A percentile compares a stretch with the other conserved stretches of the same genome.
phyloP scores from a whole-genome alignment of 2,888 invertebrate species.

The Euphydryas editha region DNA sequence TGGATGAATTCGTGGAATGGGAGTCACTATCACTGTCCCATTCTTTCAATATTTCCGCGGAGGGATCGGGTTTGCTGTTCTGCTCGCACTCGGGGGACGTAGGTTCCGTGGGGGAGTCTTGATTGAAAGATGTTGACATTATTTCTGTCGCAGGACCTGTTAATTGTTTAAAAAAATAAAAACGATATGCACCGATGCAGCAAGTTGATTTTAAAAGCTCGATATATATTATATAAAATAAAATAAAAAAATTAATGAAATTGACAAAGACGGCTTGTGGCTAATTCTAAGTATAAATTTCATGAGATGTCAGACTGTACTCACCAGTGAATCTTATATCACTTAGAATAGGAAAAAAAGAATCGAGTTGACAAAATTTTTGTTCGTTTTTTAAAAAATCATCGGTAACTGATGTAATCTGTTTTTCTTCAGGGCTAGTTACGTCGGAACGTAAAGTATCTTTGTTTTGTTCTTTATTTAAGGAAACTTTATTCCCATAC shows the following conservation, averaged over 20 bases:
- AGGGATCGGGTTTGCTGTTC: conserved; percentile 66
- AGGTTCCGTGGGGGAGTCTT: conserved; percentile 77
- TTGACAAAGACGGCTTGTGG: too few species aligned
- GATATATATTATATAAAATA: too few species aligned
- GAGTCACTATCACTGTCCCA: conserved; percentile 88
- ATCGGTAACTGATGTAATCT: conserved; percentile 61
- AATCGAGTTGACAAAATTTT: conserved; percentile 70
- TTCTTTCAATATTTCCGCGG: conserved; percentile 80
- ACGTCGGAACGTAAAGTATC: conserved; percentile 14
- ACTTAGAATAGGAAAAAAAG: conserved; percentile 68
- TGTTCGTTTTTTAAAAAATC: conserved; percentile 79
- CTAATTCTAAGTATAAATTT: too few species aligned
- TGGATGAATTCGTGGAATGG: conserved; percentile 87
- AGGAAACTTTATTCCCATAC: conserved; percentile 7
- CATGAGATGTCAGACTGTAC: too few species aligned
- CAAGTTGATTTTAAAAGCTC: background rate
- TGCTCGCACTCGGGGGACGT: conserved; percentile 64
- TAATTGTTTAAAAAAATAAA: background rate
- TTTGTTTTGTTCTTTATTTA: background rate
- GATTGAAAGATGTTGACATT: conserved; percentile 77
- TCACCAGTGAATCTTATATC: conserved; percentile 79
- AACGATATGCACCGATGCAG: background rate
- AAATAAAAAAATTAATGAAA: too few species aligned
- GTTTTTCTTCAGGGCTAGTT: conserved; percentile 48
- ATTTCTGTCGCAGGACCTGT: conserved; percentile 74